These are phyloP conservation scores for Hoplias malabaricus DNA, from an alignment of 2,113 vertebrate species.

Conservation along the genomic window DNA sequence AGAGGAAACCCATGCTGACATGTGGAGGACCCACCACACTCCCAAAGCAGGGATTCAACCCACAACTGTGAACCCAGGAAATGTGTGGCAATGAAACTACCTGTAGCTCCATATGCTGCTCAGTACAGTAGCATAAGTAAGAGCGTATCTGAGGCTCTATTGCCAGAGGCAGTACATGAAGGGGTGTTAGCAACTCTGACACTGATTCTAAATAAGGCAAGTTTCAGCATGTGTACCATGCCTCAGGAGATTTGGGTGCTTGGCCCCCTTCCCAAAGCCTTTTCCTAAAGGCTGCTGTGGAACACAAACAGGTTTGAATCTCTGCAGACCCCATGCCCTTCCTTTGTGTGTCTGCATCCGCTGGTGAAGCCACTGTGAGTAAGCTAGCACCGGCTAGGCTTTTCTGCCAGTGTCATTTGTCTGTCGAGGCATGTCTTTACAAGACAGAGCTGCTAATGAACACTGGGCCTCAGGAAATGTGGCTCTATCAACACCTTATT, in stretches of 20 bases:
- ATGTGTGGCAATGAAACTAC: too few relatives aligned
- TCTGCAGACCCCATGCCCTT: conserved; percentile 5
- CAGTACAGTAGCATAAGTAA: too few relatives aligned
- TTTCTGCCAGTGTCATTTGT: not conserved
- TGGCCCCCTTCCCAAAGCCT: not conserved
- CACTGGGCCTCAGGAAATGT: conserved; percentile 1
- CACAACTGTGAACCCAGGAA: too few relatives aligned
- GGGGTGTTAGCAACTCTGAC: not conserved
- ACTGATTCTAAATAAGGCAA: conserved; percentile 1
- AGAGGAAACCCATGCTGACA: too few relatives aligned
- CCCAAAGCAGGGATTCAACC: too few relatives aligned
- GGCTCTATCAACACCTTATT: conserved; percentile 1
- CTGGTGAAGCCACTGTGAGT: not conserved
- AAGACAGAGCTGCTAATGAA: conserved; percentile 27
- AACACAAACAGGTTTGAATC: conserved; percentile 24
- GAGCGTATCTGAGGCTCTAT: not conserved
- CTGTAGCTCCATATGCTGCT: too few relatives aligned
- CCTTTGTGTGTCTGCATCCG: not conserved
- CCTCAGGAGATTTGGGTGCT: conserved; percentile 19
- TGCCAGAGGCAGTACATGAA: not conserved
- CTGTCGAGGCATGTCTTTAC: conserved; percentile 1
- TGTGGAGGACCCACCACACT: too few relatives aligned
- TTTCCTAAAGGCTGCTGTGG: not conserved
- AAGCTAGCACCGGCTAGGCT: not conserved
- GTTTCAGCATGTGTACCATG: conserved; percentile 12